Base-by-base conservation (phyloP, 2,797 vertebrate species). In the Myotis daubentonii region DNA sequence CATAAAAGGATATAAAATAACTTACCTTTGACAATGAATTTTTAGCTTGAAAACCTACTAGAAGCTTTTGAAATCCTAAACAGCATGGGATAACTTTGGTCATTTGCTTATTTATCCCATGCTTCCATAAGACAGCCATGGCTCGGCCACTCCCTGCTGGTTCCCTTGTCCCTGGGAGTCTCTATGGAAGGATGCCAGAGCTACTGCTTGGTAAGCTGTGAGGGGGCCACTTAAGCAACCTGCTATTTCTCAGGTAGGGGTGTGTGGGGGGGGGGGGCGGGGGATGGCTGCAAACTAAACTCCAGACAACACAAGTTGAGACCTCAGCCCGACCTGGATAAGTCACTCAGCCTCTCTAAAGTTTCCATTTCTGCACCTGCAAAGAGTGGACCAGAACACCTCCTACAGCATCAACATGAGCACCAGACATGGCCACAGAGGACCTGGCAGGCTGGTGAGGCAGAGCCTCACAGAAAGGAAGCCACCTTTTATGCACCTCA, bases 41-140 rank as follows among this genome's bases (percentile, higher is more conserved):
- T 91, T 76, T 60, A 60, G 33, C 70, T 57, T 57, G 76, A 87
- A 76, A 74, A 76, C 33, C n/a, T 41, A 62, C 13, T 68, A 66
- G 51, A 84, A 49, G 16, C 47, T 41, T 81, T 68, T 23, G 76
- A 89, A 83, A 60, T 53, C 36, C 55, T 75, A 53, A 66, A 36
- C 3, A 36, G 13, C 25, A 1, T 3, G 36, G 16, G 22, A 66
- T 87, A 44, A 22, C 47, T 47, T 75, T n/a, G 22, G 36, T 82
- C 78, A 36, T 8, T 66, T 36, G 53, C 23, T 11, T 36, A 3
- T 68, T 81, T 55, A 30, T 33, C 57, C 49, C 22, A 88, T 30
- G 60, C 19, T 20, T 74, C 68, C 9, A 19, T 41, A 76, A 81
- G 66, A 81, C 1, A 41, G 81, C 10, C 49, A 66, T 15, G 80